Base-by-base conservation (phyloP, 1,140 invertebrate genomes). In the Achatina immaculata region DNA sequence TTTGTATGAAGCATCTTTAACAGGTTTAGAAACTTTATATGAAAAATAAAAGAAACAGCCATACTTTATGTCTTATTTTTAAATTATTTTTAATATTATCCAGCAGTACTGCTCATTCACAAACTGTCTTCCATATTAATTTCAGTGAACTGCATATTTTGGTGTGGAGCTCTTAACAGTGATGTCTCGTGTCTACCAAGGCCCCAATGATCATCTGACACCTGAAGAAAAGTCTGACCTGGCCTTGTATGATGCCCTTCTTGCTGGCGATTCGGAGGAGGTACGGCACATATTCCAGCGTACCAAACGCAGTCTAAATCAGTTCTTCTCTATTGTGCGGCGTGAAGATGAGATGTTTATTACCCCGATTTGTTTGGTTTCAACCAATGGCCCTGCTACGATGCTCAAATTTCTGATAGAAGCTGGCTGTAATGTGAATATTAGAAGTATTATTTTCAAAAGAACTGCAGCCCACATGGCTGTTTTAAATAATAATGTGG, bases 331-430 rank as follows among this genome's bases (percentile, higher is more conserved):
- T 38, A 48, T 89, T 21, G 88, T 90, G 75, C 86, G 90, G 42
- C 79, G 88, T 19, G 88, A 89, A 81, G 86, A 88, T 82, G 89
- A 90, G 80, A 82, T 85, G 0, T 88, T 88, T 65, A 81, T 89
- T 34, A 90, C 87, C 69, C 90, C 89, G 0, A 87, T 90, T 9
- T 88, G 89, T 65, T 83, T 91, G n/a, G 89, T 89, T 1, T 85
- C 88, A 14, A 89, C 86, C 51, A 78, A 88, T 45, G 90, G 90
- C 21, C 89, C 89, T 78, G 88, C 87, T 9, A 86, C 85, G 38
- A 90, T 91, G 89, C 77, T 91, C 48, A 89, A 89, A 78, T 91
- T 89, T 68, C 84, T 91, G 11, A 89, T 90, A 40, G 89, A 91
- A 66, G 86, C 85, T 0, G 88, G 89, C 81, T 89, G 88, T 77